Evolutionary conservation across 2,797 vertebrate genomes (phyloP).

Genomic region (Discoglossus pictus): DNA sequence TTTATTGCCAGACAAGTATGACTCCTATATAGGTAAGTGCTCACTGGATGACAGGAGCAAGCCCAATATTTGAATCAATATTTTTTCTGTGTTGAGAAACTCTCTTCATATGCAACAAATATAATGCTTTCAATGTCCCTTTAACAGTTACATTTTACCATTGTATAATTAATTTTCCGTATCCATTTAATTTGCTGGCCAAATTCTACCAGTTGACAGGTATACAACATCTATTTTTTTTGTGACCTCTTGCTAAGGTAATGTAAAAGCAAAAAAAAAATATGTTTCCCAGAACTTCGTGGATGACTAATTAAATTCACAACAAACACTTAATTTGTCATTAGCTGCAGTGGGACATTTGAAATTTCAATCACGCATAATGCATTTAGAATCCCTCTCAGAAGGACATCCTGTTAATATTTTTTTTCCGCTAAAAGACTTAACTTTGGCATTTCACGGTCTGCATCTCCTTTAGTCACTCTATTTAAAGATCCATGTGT

Average conservation of each 20-base stretch:
- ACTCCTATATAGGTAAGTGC: too few relatives aligned
- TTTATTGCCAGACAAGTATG: too few relatives aligned
- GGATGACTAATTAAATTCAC: conserved; percentile 8
- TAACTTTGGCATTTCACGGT: conserved; percentile 37
- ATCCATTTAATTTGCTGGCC: conserved; percentile 29
- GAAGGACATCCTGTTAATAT: conserved; percentile 9
- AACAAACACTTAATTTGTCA: conserved; percentile 1
- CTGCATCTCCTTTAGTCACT: conserved; percentile 2
- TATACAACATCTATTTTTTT: neutral
- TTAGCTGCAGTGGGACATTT: neutral
- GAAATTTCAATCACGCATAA: conserved; percentile 1
- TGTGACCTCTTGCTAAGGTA: neutral
- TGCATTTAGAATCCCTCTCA: neutral
- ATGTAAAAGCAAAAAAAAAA: neutral
- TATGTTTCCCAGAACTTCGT: neutral
- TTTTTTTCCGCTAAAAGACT: conserved; percentile 28
- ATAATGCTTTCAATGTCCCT: too few relatives aligned
- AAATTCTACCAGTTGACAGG: conserved; percentile 17
- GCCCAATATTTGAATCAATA: conserved; percentile 1
- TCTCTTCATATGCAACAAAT: conserved; percentile 12
- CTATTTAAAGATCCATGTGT: conserved; percentile 19
- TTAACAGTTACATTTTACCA: too few relatives aligned
- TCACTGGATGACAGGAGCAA: too few relatives aligned
- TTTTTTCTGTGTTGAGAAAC: conserved; percentile 4
- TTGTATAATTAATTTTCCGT: too few relatives aligned